phyloP scores from a whole-genome alignment of 2,797 vertebrate genomes.

The Rhodeus uyekii region DNA sequence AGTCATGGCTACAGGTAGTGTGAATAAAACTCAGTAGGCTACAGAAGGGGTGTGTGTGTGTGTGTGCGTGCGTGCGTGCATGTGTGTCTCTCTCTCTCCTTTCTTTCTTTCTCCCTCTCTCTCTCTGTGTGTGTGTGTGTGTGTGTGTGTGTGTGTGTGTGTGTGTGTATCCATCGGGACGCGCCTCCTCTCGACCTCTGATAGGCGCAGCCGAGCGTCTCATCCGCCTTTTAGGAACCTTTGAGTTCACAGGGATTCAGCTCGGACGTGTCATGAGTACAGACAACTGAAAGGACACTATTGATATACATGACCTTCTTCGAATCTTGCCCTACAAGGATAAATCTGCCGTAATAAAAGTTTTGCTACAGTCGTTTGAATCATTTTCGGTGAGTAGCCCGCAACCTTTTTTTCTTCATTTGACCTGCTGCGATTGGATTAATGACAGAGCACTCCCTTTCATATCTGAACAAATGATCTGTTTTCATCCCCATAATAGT shows the following conservation, averaged over 20 bases:
- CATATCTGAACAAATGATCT: background rate
- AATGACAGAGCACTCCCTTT: background rate
- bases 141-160: background rate
- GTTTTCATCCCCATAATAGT: background rate
- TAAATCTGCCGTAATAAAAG: conserved; percentile 8
- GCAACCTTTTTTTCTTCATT: conserved; percentile 13
- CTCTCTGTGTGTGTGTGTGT: background rate
- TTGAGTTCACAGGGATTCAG: conserved; percentile 25
- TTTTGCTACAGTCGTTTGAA: conserved; percentile 20
- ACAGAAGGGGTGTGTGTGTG: background rate
- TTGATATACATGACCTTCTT: conserved; percentile 16
- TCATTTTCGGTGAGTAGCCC: conserved; percentile 31
- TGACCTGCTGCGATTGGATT: conserved; percentile 27
- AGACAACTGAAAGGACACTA: conserved; percentile 17
- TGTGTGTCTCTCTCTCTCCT: too few relatives aligned
- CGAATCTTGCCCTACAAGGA: background rate
- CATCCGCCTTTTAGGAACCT: conserved; percentile 47
- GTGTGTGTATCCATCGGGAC: conserved; percentile 29
- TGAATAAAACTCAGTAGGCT: background rate
- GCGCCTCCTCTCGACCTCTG: conserved; percentile 50
- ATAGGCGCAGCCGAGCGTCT: conserved; percentile 45
- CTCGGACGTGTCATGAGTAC: conserved; percentile 40
- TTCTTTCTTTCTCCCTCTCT: too few relatives aligned
- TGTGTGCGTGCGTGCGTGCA: background rate
- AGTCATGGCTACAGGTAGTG: background rate